Conservation (phyloP, 37 sponge, comb jelly and placozoan genomes). For the Mnemiopsis leidyi region DNA sequence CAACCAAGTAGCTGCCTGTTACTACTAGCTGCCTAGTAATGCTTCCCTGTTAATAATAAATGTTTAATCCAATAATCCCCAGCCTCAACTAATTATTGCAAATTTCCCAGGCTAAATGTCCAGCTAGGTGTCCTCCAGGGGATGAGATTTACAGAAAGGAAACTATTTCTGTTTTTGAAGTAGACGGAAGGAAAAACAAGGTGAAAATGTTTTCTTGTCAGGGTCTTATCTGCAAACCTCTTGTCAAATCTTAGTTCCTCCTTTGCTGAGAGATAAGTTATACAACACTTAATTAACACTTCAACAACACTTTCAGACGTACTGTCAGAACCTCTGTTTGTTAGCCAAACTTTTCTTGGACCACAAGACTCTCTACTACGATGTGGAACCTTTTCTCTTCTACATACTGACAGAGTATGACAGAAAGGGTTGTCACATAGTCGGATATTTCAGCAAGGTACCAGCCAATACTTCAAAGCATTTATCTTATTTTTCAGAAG, state of each 20-base stretch:
- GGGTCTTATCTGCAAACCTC: not conserved
- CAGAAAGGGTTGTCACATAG: conserved; percentile 75
- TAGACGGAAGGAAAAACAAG: conserved; percentile 90
- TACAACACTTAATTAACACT: not conserved
- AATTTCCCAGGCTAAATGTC: conserved; percentile 74
- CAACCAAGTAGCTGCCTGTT: no score
- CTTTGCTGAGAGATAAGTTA: not conserved
- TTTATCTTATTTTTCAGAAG: no score
- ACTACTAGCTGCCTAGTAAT: not conserved
- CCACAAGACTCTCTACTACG: conserved; percentile 95
- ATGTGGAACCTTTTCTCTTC: conserved; percentile 96
- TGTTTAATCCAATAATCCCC: not conserved
- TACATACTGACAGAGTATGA: conserved; percentile 83
- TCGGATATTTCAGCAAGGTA: conserved; percentile 98
- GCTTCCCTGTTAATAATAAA: not conserved
- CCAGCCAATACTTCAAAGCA: no score
- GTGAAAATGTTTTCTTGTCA: conserved; percentile 62
- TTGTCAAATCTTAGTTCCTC: not conserved
- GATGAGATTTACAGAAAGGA: conserved; percentile 88
- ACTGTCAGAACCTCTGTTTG: conserved; percentile 94
- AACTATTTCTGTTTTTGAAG: conserved; percentile 86
- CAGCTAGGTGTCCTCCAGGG: conserved; percentile 84
- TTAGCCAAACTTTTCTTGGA: conserved; percentile 96
- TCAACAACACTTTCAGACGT: conserved; percentile 66
- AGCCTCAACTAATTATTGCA: not conserved